These are phyloP conservation scores for Bryconaethiops microstoma DNA, from an alignment of 2,797 vertebrate genomes.

Conservation along the genomic window DNA sequence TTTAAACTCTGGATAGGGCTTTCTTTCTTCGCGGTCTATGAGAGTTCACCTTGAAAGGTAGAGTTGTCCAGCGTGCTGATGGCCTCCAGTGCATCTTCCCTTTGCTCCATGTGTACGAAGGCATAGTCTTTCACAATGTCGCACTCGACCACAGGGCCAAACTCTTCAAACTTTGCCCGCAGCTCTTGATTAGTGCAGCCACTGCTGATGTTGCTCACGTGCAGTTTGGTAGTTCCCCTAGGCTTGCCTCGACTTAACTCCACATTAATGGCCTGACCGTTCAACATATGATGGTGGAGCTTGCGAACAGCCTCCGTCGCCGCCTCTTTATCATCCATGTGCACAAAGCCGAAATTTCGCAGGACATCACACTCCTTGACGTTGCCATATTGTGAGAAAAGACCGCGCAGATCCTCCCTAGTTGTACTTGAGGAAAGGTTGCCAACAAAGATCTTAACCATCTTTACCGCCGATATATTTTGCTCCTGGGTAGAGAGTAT, in stretches of 20 bases:
- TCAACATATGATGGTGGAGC: constrained; percentile 93
- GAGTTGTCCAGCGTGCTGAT: constrained; percentile 93
- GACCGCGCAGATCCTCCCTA: constrained; percentile 88
- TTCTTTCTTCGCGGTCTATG: constrained; percentile 52
- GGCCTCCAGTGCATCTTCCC: constrained; percentile 93
- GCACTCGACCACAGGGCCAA: constrained; percentile 89
- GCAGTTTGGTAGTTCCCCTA: constrained; percentile 91
- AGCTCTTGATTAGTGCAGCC: constrained; percentile 92
- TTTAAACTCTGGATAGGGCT: constrained; percentile 28
- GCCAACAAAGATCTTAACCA: constrained; percentile 96
- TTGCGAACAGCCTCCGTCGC: constrained; percentile 93
- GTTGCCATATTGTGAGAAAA: constrained; percentile 95
- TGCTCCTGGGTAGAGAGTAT: constrained; percentile 46
- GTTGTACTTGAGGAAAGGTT: constrained; percentile 93
- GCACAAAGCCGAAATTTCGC: constrained; percentile 96
- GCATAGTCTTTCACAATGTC: constrained; percentile 98
- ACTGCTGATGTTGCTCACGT: constrained; percentile 89
- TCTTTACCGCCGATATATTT: constrained; percentile 65
- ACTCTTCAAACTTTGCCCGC: constrained; percentile 92
- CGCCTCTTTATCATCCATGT: constrained; percentile 90
- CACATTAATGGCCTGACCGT: constrained; percentile 92
- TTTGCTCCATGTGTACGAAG: constrained; percentile 95
- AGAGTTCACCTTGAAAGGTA: constrained; percentile 92
- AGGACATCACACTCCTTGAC: constrained; percentile 94
- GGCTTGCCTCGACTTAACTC: constrained; percentile 92